Evolutionary conservation across 2,888 invertebrate genomes (phyloP).

Genomic region (Phengaris arion): DNA sequence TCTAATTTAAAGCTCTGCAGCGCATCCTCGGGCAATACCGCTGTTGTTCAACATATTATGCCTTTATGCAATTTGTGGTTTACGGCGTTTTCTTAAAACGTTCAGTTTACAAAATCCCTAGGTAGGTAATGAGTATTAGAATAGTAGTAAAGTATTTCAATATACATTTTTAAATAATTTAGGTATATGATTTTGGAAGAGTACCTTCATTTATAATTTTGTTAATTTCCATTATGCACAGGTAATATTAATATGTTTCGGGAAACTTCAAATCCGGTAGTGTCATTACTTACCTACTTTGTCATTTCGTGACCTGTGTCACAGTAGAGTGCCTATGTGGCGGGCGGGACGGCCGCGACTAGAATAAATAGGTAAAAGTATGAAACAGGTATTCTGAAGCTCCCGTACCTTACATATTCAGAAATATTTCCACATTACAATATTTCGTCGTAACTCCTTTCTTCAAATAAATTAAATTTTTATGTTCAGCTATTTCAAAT

Average conservation of each 20-base stretch:
- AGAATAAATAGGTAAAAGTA: slow-evolving; percentile 2
- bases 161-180: too few relatives aligned
- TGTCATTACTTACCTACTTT: background rate
- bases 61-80: background rate
- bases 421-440: background rate
- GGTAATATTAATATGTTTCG: too few relatives aligned
- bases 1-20: background rate
- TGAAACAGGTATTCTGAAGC: background rate
- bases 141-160: too few relatives aligned
- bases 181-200: too few relatives aligned
- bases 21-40: background rate
- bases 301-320: background rate
- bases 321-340: background rate
- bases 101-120: too few relatives aligned
- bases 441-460: background rate
- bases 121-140: too few relatives aligned
- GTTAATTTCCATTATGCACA: too few relatives aligned
- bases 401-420: background rate
- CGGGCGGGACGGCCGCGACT: background rate
- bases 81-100: background rate
- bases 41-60: slow-evolving; percentile 2
- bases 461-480: slow-evolving; percentile 7
- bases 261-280: too few relatives aligned
- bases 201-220: too few relatives aligned
- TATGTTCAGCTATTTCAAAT: background rate